Percentiles rank a stretch among this genome's conserved stretches.
These are phyloP conservation scores for Trachelus tabidus DNA, from an alignment of 2,888 invertebrate genomes.

Conservation along the genomic window DNA sequence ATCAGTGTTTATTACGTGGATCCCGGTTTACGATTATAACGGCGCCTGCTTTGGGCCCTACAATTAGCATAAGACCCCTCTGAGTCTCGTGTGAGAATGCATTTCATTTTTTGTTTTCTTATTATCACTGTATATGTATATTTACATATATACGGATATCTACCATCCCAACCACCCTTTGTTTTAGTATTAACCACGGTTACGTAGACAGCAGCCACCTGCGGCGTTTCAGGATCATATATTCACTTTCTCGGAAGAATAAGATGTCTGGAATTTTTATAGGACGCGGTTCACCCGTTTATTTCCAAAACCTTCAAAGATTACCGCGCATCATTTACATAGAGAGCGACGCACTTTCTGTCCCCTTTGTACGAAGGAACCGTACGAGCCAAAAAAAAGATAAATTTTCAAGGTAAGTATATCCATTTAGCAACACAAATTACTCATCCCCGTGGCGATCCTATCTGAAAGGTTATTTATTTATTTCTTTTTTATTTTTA, in stretches of 20 bases:
- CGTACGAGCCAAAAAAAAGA: background rate
- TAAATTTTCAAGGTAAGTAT: slow-evolving; percentile 8
- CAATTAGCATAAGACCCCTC: background rate
- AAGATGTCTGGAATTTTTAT: slow-evolving; percentile 55
- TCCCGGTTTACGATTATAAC: background rate
- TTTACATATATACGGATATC: background rate
- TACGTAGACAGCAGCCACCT: slow-evolving; percentile 3
- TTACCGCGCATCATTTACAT: slow-evolving; percentile 4
- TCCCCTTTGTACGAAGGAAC: background rate
- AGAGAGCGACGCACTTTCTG: slow-evolving; percentile 27
- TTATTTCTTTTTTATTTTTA: background rate
- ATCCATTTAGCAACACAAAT: slow-evolving; percentile 56
- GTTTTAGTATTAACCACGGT: slow-evolving; percentile 3
- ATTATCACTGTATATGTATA: background rate
- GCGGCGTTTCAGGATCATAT: slow-evolving; percentile 22
- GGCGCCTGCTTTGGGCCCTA: background rate
- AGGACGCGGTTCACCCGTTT: slow-evolving; percentile 6
- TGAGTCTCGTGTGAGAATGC: background rate
- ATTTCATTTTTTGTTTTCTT: background rate
- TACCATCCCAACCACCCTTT: background rate
- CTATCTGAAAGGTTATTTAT: background rate
- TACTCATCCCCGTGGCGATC: slow-evolving; percentile 31
- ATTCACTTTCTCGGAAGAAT: slow-evolving; percentile 37
- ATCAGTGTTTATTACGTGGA: slow-evolving; percentile 5
- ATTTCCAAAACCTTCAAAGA: background rate